A percentile compares a stretch with the other conserved stretches of the same genome.
Evolutionary conservation across 2,888 invertebrate species (phyloP).

Genomic region (Koerneria pararmatus): DNA sequence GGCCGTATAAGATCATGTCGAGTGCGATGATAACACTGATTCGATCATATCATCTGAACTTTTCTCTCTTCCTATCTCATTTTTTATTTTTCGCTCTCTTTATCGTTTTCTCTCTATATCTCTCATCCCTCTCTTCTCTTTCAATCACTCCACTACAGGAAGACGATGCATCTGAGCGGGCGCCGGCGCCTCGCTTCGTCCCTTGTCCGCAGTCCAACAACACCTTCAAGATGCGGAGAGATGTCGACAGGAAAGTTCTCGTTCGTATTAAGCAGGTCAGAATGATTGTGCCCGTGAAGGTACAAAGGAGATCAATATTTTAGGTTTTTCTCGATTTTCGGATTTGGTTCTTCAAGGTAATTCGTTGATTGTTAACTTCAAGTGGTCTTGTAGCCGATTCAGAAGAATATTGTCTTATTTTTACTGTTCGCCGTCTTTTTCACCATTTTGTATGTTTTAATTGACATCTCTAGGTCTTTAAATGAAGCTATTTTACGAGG

Average conservation of each 20-base stretch:
- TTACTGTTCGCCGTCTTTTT: too few species aligned
- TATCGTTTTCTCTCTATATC: conserved; percentile 1
- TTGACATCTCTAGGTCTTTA: too few species aligned
- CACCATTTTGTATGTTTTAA: too few species aligned
- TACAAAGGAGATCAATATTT: neutral
- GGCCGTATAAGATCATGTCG: neutral
- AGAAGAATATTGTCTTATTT: too few species aligned
- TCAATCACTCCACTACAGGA: conserved; percentile 68
- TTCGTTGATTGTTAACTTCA: too few species aligned
- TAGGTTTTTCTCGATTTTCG: neutral
- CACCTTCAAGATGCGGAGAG: conserved; percentile 70
- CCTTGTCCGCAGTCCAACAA: conserved; percentile 62
- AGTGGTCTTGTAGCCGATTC: too few species aligned
- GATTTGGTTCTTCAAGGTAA: too few species aligned
- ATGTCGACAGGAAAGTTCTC: conserved; percentile 80
- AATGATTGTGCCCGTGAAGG: too few species aligned
- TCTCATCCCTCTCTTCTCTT: neutral
- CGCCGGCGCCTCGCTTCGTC: conserved; percentile 63
- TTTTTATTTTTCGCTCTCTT: neutral
- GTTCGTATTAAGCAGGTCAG: conserved; percentile 71
- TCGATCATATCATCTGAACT: too few species aligned
- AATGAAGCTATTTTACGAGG: too few species aligned
- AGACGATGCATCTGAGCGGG: conserved; percentile 71
- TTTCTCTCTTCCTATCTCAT: too few species aligned
- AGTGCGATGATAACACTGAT: neutral